Evolutionary conservation across 2,797 vertebrate species (phyloP).

Genomic region (Galago senegalensis): DNA sequence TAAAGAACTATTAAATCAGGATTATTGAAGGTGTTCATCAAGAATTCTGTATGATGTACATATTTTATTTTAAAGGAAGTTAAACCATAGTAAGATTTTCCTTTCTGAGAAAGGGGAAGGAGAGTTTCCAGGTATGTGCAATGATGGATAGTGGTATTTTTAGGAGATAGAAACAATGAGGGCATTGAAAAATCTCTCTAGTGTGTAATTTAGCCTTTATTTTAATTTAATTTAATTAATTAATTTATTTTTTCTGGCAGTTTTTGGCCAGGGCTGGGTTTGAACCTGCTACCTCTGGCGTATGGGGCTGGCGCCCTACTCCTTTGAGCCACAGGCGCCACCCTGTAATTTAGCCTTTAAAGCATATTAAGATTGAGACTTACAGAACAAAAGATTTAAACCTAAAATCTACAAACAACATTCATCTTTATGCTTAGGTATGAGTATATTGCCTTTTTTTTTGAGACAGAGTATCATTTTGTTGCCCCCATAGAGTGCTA

Average conservation of each 20-base stretch:
- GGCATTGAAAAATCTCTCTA: neutral
- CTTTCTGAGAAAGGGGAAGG: neutral
- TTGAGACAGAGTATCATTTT: no score
- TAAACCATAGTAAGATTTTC: neutral
- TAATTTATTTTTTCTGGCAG: no score
- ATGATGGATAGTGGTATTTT: neutral
- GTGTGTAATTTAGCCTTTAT: neutral
- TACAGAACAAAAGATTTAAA: neutral
- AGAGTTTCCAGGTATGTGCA: neutral
- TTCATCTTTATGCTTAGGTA: neutral
- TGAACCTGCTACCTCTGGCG: no score
- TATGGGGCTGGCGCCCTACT: no score
- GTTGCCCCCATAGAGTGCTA: no score
- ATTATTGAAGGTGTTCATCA: conserved; percentile 10
- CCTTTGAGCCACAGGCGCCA: no score
- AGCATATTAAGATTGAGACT: neutral
- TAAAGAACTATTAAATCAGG: neutral
- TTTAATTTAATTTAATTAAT: no score
- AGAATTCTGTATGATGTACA: neutral
- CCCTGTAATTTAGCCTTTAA: neutral
- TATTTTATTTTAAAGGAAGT: neutral
- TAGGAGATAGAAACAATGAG: neutral
- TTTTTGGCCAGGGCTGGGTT: no score
- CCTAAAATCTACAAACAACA: conserved; percentile 7
- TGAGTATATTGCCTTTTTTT: neutral